Evolutionary conservation across 2,797 vertebrate genomes (phyloP), one percentile per base, ranked within the genome.

Genomic region (Serranus cabrilla): DNA sequence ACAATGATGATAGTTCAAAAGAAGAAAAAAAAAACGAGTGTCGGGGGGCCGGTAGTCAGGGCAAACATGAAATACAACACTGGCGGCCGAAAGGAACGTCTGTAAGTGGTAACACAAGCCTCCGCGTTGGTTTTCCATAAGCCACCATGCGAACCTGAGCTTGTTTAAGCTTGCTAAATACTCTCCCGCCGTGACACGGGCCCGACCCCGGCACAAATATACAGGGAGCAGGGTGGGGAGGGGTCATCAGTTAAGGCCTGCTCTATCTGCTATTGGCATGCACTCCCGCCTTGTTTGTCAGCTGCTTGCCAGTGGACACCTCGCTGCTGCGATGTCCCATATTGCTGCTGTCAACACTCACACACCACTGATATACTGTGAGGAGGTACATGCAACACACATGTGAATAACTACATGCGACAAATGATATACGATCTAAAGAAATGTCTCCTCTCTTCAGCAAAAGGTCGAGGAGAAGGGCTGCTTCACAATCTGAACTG

Each of bases 121-220:
- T 47, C 23, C 39, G 54, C 52, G 11, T 57, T 66, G 74, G 69
- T 81, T 84, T 83, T 87, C 81, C 81, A 76, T 81, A 52, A 69
- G 66, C 75, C 78, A 16, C 77, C 23, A 57, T 79, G 85, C 80
- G 57, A 84, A 87, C 77, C 81, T 84, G 89, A 90, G 90, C 92
- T 89, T 94, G 93, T 94, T 92, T 89, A 90, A 90, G 88, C 92
- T 91, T 82, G 88, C 89, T 92, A 89, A 87, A 88, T 87, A 90
- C 90, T 91, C 90, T 71, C 58, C 74, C 43, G 47, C 69, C 50
- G 20, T 92, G 93, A 91, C 91, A 92, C 81, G 1, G 39, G 77
- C 80, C 76, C 45, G 87, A 91, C 91, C 92, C 87, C 66, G 21
- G 85, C 85, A 69, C 91, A 92, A 76, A 91, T 90, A 91, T 82